These are phyloP conservation scores for Micromesistius poutassou DNA, from an alignment of 2,797 vertebrate genomes.

Conservation along the genomic window DNA sequence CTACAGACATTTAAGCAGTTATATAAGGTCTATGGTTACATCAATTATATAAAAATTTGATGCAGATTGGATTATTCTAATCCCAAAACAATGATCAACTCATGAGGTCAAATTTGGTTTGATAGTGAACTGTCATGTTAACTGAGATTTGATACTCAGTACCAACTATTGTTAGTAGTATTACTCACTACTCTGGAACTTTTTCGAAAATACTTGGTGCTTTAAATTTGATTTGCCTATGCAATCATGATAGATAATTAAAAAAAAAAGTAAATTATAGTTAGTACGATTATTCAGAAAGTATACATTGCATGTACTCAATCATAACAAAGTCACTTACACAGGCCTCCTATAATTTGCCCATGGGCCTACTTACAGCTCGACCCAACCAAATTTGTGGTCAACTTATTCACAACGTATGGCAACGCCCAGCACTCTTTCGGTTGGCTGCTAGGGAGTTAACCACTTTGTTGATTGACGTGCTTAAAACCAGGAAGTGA, in stretches of 20 bases:
- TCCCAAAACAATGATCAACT: neutral
- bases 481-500: no score
- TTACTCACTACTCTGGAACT: no score
- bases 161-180: no score
- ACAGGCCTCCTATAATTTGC: neutral
- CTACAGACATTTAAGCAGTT: no score
- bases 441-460: no score
- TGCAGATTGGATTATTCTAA: neutral
- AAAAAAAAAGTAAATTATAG: neutral
- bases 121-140: neutral
- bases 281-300: neutral
- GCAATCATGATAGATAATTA: neutral
- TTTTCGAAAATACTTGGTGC: neutral
- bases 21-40: no score
- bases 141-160: neutral
- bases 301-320: neutral
- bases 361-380: no score
- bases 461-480: no score
- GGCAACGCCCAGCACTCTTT: no score
- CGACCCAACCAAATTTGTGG: no score
- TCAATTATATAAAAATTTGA: no score
- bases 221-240: neutral
- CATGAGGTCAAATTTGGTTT: neutral
- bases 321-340: neutral
- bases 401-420: no score